Base-by-base conservation (phyloP, 2,797 vertebrate species). In the Sebastes jordani region DNA sequence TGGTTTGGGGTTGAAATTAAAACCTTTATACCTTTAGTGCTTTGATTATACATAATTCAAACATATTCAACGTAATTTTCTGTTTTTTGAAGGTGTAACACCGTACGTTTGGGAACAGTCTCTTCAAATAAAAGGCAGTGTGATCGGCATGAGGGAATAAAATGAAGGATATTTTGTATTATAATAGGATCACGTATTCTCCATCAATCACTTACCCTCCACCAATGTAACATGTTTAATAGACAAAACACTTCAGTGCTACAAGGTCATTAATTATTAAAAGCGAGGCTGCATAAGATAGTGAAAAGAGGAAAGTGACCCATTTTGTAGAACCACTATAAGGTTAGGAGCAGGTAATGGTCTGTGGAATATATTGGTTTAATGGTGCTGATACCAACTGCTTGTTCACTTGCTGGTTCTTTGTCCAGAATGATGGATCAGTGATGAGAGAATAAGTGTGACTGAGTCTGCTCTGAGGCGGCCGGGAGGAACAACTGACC, bases 221-320 rank as follows among this genome's bases (percentile, higher is more conserved):
- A 54, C 7, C 29, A 60, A 59, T 56, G 23, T 29, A 71, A 49
- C 22, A 29, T 67, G 46, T 78, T 80, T 64, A 78, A 67, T 60
- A 72, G 72, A 58, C 49, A 79, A 79, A 80, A 65, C 58, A 77
- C 32, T 70, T 46, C 13, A 52, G 30, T 30, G 23, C 63, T 56
- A 25, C 36, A 60, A 61, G 67, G 63, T 76, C 34, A 74, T 81
- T 67, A 52, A 87, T 89, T 80, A 84, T 88, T 80, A 58, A 86
- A 9, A 38, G 14, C 0, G 2, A 58, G 27, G 36, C 84, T 84
- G 32, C 34, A 6, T 78, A 77, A 72, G 74, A 66, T 1, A 27
- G 36, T n/a, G 14, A 32, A 2, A 29, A 55, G n/a, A 52, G 34
- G 22, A 70, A 52, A 67, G 56, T 74, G 76, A 71, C 76, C 23